Evolutionary conservation across 53 echinoderm and acorn worm genomes (phyloP).

Genomic region (Holothuria scabra): DNA sequence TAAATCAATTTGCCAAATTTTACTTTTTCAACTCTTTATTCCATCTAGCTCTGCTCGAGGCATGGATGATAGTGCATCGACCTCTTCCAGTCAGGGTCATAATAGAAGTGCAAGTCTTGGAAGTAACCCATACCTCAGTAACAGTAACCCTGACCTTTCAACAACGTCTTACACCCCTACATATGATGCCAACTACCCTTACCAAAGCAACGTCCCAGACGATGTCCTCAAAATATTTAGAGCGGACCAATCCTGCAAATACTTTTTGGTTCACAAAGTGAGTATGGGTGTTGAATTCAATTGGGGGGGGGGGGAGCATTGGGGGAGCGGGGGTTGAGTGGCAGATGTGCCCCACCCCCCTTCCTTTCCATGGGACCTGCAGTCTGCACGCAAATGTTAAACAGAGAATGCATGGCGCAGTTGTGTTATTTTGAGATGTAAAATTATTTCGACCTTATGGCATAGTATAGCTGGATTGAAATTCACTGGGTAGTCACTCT

Average conservation of each 20-base stretch:
- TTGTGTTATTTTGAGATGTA: too few relatives aligned
- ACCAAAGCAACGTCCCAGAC: slow-evolving; percentile 83
- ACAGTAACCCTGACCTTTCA: slow-evolving; percentile 96
- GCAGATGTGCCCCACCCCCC: too few relatives aligned
- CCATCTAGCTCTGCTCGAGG: neutral
- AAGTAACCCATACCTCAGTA: slow-evolving; percentile 84
- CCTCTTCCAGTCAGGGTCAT: slow-evolving; percentile 49
- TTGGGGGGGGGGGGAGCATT: too few relatives aligned
- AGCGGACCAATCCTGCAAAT: slow-evolving; percentile 96
- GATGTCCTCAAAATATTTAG: slow-evolving; percentile 94
- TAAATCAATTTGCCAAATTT: too few relatives aligned
- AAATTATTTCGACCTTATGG: too few relatives aligned
- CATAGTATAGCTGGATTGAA: too few relatives aligned
- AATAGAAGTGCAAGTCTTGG: slow-evolving; percentile 65
- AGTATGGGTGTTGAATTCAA: neutral
- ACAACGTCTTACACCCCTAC: slow-evolving; percentile 54
- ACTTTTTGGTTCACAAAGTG: slow-evolving; percentile 97
- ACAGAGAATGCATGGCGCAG: too few relatives aligned
- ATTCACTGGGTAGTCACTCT: too few relatives aligned
- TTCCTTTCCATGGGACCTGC: too few relatives aligned
- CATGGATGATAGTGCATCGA: slow-evolving; percentile 23
- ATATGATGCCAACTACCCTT: slow-evolving; percentile 51
- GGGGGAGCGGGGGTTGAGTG: too few relatives aligned
- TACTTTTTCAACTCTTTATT: neutral
- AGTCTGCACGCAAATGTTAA: too few relatives aligned